Conservation (phyloP, 92 coral and sea anemone species). For the Micromussa lordhowensis region DNA sequence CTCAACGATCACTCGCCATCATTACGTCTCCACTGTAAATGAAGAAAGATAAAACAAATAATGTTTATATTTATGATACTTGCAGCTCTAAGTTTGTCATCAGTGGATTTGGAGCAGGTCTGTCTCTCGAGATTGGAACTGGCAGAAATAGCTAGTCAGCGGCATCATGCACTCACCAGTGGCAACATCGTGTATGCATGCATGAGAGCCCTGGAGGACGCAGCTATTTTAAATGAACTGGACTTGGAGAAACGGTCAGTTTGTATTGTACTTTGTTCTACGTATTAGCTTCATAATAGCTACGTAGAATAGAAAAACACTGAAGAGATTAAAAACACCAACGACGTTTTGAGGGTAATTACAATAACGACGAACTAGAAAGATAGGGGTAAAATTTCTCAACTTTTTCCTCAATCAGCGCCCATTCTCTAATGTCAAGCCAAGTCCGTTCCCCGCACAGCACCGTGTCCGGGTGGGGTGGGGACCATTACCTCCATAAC, state of each 20-base stretch:
- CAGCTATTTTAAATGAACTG: conserved; percentile 85
- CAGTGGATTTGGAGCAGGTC: conserved; percentile 83
- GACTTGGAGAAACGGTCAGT: conserved; percentile 83
- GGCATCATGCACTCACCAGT: conserved; percentile 82
- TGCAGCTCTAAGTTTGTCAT: conserved; percentile 72
- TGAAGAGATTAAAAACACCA: too few relatives aligned
- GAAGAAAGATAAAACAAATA: not conserved
- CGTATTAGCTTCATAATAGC: too few relatives aligned
- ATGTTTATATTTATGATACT: not conserved
- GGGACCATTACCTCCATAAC: conserved; percentile 68
- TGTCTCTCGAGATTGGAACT: conserved; percentile 79
- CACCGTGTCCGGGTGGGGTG: conserved; percentile 32
- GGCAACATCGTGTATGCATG: conserved; percentile 82
- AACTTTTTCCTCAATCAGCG: not conserved
- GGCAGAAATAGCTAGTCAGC: conserved; percentile 76
- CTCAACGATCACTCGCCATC: not conserved
- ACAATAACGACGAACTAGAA: too few relatives aligned
- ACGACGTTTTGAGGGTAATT: too few relatives aligned
- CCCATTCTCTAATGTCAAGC: conserved; percentile 58
- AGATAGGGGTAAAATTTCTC: too few relatives aligned
- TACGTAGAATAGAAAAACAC: too few relatives aligned
- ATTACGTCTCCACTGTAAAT: not conserved
- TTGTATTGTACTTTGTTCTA: too few relatives aligned
- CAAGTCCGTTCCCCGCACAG: conserved; percentile 63
- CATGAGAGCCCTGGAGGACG: conserved; percentile 96